Evolutionary conservation across 2,888 invertebrate genomes (phyloP).

Genomic region (Trichacis sp.): DNA sequence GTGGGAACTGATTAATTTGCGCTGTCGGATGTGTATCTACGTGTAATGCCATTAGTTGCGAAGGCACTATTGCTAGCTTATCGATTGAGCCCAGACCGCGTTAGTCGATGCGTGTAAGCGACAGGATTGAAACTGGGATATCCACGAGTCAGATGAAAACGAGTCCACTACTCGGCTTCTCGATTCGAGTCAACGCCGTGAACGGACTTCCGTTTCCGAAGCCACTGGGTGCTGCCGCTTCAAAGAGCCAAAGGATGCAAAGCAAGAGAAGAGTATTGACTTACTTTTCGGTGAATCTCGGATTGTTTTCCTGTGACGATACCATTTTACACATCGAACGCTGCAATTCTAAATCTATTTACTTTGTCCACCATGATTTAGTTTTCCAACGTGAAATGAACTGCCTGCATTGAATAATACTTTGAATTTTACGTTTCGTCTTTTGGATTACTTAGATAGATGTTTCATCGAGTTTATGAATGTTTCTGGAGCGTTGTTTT

Average conservation of each 20-base stretch:
- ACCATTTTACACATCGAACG: not conserved
- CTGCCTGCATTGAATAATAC: conserved; percentile 6
- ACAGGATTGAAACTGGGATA: conserved; percentile 40
- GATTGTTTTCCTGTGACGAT: not conserved
- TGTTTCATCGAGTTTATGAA: no score
- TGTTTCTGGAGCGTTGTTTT: no score
- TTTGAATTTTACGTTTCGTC: no score
- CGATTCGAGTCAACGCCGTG: conserved; percentile 39
- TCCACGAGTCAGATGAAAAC: conserved; percentile 36
- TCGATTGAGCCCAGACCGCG: conserved; percentile 34
- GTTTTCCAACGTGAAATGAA: not conserved
- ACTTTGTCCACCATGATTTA: no score
- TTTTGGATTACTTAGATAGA: no score
- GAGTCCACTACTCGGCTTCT: conserved; percentile 38
- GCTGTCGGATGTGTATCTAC: not conserved
- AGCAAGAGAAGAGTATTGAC: not conserved
- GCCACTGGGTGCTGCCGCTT: conserved; percentile 33
- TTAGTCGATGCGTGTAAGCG: conserved; percentile 43
- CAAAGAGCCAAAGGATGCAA: not conserved
- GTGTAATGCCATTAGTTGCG: conserved; percentile 2
- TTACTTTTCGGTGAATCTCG: not conserved
- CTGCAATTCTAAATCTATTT: not conserved
- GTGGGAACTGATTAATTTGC: conserved; percentile 2
- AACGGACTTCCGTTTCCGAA: conserved; percentile 33
- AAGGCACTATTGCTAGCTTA: conserved; percentile 6